Base-by-base conservation (phyloP, 2,113 vertebrate species). In the Cyanoramphus novaezelandiae region DNA sequence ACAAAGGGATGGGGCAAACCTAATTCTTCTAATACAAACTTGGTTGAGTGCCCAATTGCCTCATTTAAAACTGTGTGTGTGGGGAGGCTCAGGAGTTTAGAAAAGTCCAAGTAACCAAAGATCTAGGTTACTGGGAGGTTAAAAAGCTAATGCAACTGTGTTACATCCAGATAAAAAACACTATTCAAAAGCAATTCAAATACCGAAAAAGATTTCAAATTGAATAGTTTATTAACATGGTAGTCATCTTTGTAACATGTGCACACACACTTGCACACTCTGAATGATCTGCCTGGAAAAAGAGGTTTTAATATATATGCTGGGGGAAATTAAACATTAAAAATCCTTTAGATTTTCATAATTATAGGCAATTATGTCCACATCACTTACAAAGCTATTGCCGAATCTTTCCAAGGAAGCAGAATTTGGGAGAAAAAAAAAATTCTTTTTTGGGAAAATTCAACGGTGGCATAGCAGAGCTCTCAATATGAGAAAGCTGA, bases 401-500 rank as follows among this genome's bases (percentile, higher is more conserved):
- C 98, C 98, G 97, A 97, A 97, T 98, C 98, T 99, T 98, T 98
- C 98, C 98, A 98, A 98, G 97, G 97, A 98, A 98, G 98, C 97
- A 97, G 97, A 98, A 97, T 98, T 97, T 98, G 94, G 95, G 97
- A 95, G 92, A 92, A 90, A 96, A 95, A 95, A 94, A 93, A 95
- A 94, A 75, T 78, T 64, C 91, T 96, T 92, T 96, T 96, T 90
- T 75, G 86, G 92, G 95, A 93, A 97, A 98, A 99, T 97, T 98
- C 98, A 99, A 98, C 98, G 99, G 98, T 99, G 99, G 99, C 99
- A 99, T 99, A 99, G 99, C 99, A 98, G 98, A 99, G 99, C 99
- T 99, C 99, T 99, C 99, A 99, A 99, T 99, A 99, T 99, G 99
- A 99, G 99, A 99, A 99, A 99, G 99, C 99, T 99, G 99, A 99